These are phyloP conservation scores for Muraenolepis orangiensis DNA, from an alignment of 2,797 vertebrate species.

Conservation along the genomic window DNA sequence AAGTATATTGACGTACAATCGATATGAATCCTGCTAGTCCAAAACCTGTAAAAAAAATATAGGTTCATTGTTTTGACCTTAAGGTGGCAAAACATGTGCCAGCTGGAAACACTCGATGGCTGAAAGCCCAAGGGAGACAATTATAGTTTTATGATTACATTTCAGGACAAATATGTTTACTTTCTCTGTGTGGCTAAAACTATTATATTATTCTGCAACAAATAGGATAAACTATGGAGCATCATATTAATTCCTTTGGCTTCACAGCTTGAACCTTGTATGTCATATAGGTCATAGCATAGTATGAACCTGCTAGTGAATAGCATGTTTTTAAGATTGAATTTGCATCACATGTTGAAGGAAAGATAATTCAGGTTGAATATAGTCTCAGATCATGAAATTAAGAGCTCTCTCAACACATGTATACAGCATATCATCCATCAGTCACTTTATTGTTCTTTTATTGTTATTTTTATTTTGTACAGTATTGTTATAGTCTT, in stretches of 20 bases:
- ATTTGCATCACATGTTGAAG: too few relatives aligned
- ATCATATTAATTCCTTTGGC: neutral
- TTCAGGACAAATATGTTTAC: too few relatives aligned
- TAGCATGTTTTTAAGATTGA: too few relatives aligned
- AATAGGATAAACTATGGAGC: neutral
- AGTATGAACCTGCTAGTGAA: neutral
- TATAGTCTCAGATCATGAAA: too few relatives aligned
- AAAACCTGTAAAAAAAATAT: too few relatives aligned
- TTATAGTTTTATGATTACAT: conserved; percentile 4
- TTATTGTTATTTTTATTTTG: too few relatives aligned
- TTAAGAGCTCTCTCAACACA: too few relatives aligned
- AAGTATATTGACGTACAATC: neutral
- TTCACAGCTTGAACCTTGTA: too few relatives aligned
- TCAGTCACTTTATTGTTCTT: too few relatives aligned
- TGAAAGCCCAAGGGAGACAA: conserved; percentile 39
- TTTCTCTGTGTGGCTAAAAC: neutral
- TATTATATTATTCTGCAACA: neutral
- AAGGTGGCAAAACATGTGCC: conserved; percentile 37
- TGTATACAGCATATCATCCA: too few relatives aligned
- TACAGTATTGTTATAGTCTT: too few relatives aligned
- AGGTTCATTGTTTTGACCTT: conserved; percentile 34
- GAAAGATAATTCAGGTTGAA: too few relatives aligned
- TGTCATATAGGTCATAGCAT: neutral
- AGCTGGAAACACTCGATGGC: conserved; percentile 28
- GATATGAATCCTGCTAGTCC: neutral